Conservation (phyloP, 2,888 invertebrate genomes). For the Sabellastarte sp. region DNA sequence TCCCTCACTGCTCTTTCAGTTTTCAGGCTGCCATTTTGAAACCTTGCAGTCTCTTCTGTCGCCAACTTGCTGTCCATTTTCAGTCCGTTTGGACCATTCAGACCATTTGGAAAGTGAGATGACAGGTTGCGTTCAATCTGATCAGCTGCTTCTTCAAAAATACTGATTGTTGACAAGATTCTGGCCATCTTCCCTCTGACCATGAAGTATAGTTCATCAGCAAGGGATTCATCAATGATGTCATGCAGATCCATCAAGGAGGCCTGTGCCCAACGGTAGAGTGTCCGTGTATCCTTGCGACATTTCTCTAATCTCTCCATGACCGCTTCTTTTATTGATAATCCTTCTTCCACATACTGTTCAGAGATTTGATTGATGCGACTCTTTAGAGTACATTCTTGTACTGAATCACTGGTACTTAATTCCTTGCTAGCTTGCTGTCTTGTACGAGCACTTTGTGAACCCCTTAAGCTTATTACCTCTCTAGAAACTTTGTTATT, state of each 20-base stretch:
- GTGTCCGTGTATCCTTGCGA: slow-evolving; percentile 8
- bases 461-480: background rate
- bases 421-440: background rate
- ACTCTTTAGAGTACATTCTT: slow-evolving; percentile 4
- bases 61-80: background rate
- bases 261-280: slow-evolving; percentile 19
- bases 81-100: background rate
- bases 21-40: background rate
- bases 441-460: background rate
- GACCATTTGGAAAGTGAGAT: background rate
- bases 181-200: slow-evolving; percentile 18
- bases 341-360: slow-evolving; percentile 13
- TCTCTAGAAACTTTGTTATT: background rate
- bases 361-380: slow-evolving; percentile 10
- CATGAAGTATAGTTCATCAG: slow-evolving; percentile 19
- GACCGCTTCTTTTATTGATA: slow-evolving; percentile 1
- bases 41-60: too few relatives aligned
- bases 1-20: background rate
- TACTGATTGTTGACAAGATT: slow-evolving; percentile 15
- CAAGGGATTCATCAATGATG: slow-evolving; percentile 17
- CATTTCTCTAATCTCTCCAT: slow-evolving; percentile 11
- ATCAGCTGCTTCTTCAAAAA: slow-evolving; percentile 19
- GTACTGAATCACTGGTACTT: background rate
- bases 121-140: slow-evolving; percentile 14
- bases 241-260: slow-evolving; percentile 15